Conservation (phyloP, 2,888 invertebrate species). For the Dynastes tityus region DNA sequence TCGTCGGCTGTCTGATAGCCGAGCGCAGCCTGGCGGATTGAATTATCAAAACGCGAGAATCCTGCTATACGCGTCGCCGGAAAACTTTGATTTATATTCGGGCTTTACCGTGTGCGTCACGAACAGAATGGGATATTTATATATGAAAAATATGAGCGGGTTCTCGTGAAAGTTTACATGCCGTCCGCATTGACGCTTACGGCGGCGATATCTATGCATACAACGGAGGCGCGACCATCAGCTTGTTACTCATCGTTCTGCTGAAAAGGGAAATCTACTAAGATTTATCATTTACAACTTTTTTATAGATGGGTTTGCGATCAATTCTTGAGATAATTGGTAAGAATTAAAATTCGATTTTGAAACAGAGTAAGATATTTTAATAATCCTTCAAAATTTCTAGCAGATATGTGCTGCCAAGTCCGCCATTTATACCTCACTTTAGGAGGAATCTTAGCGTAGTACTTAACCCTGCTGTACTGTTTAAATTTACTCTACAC, state of each 20-base stretch:
- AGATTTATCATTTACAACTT: too few relatives aligned
- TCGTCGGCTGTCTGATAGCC: slow-evolving; percentile 15
- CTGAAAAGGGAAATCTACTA: not conserved
- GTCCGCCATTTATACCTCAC: too few relatives aligned
- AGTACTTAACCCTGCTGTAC: too few relatives aligned
- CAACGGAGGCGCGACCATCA: slow-evolving; percentile 19
- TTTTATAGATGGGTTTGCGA: too few relatives aligned
- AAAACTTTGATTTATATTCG: slow-evolving; percentile 63
- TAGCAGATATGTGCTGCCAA: too few relatives aligned
- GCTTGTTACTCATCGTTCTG: not conserved
- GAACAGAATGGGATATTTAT: slow-evolving; percentile 54
- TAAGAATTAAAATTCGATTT: too few relatives aligned
- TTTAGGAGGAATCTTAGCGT: too few relatives aligned
- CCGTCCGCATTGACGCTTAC: too few relatives aligned
- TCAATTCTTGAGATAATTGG: too few relatives aligned
- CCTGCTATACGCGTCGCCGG: slow-evolving; percentile 19
- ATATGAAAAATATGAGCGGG: slow-evolving; percentile 53
- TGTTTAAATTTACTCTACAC: too few relatives aligned
- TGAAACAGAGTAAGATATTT: too few relatives aligned
- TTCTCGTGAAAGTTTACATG: not conserved
- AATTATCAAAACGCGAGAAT: slow-evolving; percentile 59
- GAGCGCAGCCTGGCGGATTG: slow-evolving; percentile 56
- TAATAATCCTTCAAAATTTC: too few relatives aligned
- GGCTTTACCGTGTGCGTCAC: slow-evolving; percentile 52
- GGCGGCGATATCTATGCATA: not conserved